These are phyloP conservation scores for Capromys pilorides DNA, from an alignment of 2,797 vertebrate species.

Conservation along the genomic window DNA sequence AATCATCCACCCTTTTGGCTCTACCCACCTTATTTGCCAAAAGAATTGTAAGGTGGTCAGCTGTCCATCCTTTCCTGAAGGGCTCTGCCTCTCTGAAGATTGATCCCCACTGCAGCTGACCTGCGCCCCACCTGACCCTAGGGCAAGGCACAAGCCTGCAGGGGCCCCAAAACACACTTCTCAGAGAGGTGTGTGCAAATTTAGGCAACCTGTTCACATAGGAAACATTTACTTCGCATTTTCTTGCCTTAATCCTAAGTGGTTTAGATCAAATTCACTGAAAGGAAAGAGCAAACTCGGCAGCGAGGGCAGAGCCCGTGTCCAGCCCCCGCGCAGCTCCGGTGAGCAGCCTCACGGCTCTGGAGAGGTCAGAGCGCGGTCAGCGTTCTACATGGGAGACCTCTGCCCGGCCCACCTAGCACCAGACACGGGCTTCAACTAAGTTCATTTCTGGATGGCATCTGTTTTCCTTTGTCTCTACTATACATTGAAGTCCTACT, in stretches of 20 bases:
- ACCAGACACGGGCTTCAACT: neutral
- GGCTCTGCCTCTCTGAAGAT: neutral
- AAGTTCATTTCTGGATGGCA: too few relatives aligned
- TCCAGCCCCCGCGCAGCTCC: neutral
- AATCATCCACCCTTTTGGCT: neutral
- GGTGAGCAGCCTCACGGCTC: neutral
- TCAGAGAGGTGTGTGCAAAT: neutral
- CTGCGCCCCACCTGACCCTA: neutral
- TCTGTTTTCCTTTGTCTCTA: slow-evolving; percentile 17
- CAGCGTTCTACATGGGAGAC: neutral
- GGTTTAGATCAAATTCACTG: neutral
- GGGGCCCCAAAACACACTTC: neutral
- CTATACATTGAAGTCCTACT: neutral
- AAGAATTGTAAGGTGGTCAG: neutral
- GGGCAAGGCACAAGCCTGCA: neutral
- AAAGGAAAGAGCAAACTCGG: neutral
- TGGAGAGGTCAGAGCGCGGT: neutral
- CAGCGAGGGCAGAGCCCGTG: neutral
- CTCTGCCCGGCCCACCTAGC: neutral
- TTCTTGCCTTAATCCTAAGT: neutral
- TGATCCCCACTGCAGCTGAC: neutral
- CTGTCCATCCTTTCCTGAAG: neutral
- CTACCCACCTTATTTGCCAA: neutral
- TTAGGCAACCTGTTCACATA: neutral
- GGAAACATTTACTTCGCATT: neutral